Evolutionary conservation across 2,888 invertebrate species (phyloP).

Genomic region (Trachelus iudaicus): DNA sequence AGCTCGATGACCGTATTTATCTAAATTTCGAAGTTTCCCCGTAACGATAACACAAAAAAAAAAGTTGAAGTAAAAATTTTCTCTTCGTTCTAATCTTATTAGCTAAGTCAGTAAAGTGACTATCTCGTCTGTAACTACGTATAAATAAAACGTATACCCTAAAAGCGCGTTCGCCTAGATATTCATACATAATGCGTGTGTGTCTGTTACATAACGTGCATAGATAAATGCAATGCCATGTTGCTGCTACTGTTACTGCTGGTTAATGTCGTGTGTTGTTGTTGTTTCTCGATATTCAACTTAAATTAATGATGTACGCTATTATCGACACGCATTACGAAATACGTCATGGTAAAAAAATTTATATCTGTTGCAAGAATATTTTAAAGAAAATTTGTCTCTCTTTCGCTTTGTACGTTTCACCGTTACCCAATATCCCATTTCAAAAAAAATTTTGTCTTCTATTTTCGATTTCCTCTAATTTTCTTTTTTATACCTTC

Average conservation of each 20-base stretch:
- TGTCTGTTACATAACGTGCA: constrained; percentile 4
- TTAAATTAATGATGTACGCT: not conserved
- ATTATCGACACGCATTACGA: not conserved
- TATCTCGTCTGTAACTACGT: constrained; percentile 27
- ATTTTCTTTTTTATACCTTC: constrained; percentile 14
- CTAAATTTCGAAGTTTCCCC: not conserved
- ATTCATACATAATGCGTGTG: constrained; percentile 22
- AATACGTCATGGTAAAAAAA: not conserved
- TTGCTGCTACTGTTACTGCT: constrained; percentile 56
- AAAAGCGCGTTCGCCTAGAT: not conserved
- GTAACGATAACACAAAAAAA: constrained; percentile 19
- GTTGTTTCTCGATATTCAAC: constrained; percentile 61
- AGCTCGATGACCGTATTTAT: not conserved
- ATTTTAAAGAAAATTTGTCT: not conserved
- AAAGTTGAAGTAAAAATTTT: constrained; percentile 26
- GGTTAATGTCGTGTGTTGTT: constrained; percentile 64
- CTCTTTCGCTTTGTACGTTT: not conserved
- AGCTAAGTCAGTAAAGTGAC: not conserved
- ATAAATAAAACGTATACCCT: not conserved
- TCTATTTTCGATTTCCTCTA: not conserved
- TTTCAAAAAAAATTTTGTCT: constrained; percentile 8
- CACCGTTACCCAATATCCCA: not conserved
- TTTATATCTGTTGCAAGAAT: not conserved
- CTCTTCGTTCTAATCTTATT: constrained; percentile 1
- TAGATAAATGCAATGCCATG: constrained; percentile 39